phyloP scores from a whole-genome alignment of 2,797 vertebrate species.

The Ctenopoma multispine region DNA sequence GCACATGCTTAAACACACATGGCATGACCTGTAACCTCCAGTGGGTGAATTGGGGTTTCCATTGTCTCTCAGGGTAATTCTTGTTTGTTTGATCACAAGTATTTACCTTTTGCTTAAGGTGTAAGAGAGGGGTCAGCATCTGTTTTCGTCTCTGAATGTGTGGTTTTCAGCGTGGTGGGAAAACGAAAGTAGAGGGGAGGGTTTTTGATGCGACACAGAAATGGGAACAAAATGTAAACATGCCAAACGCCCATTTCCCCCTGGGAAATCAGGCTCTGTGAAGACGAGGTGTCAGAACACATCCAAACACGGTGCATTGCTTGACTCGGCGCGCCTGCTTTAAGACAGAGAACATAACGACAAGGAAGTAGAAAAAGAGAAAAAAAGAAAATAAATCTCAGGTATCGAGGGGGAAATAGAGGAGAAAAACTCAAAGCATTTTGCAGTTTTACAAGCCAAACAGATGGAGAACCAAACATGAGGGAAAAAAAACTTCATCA shows the following conservation, averaged over 20 bases:
- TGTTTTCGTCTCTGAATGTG: conserved; percentile 55
- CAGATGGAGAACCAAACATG: conserved; percentile 57
- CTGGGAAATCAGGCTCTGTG: conserved; percentile 72
- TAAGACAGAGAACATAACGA: conserved; percentile 51
- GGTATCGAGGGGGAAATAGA: neutral
- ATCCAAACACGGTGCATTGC: conserved; percentile 59
- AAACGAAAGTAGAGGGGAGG: conserved; percentile 10
- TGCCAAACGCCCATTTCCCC: conserved; percentile 55
- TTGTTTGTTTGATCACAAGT: conserved; percentile 44
- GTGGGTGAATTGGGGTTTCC: conserved; percentile 22
- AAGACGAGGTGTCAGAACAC: conserved; percentile 70
- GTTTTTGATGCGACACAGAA: conserved; percentile 55
- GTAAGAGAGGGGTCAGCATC: conserved; percentile 65
- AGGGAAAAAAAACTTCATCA: conserved; percentile 52
- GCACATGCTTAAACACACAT: conserved; percentile 29
- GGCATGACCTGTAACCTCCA: conserved; percentile 12
- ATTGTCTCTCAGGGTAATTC: conserved; percentile 19
- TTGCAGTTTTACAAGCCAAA: conserved; percentile 30
- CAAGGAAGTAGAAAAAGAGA: neutral
- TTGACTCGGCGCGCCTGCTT: conserved; percentile 35
- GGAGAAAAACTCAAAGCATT: conserved; percentile 21
- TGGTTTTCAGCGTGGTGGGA: conserved; percentile 24
- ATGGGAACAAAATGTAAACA: conserved; percentile 78
- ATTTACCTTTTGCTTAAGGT: conserved; percentile 47
- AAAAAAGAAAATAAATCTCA: conserved; percentile 19